A percentile compares a stretch with the other conserved stretches of the same genome.
phyloP scores from a whole-genome alignment of 2,888 invertebrate genomes.

The Leptarthrus brevirostris region DNA sequence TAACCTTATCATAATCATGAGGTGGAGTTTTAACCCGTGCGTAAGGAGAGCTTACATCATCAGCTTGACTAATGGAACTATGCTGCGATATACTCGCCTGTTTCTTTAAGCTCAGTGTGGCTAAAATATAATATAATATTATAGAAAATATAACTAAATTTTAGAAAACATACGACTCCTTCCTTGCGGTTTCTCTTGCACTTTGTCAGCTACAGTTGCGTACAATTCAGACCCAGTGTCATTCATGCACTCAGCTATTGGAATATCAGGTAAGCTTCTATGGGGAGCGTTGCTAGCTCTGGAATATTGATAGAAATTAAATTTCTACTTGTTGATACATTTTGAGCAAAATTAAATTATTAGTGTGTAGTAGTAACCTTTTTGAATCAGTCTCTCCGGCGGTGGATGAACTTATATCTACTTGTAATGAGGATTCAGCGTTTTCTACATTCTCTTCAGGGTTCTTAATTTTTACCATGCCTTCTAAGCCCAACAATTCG shows the following conservation, averaged over 20 bases:
- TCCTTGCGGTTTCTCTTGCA: conserved; percentile 63
- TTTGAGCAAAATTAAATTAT: background rate
- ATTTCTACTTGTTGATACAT: too few relatives aligned
- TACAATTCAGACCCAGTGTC: conserved; percentile 88
- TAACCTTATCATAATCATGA: conserved; percentile 73
- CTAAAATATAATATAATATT: too few relatives aligned
- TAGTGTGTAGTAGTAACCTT: conserved; percentile 48
- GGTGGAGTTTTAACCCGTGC: conserved; percentile 75
- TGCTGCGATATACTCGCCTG: conserved; percentile 72
- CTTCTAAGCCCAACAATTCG: conserved; percentile 77
- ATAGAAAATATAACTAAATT: too few relatives aligned
- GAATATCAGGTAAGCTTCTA: conserved; percentile 87
- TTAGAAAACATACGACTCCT: conserved; percentile 66
- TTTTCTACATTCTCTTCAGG: conserved; percentile 72
- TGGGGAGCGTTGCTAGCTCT: conserved; percentile 70
- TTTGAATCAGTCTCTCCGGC: conserved; percentile 60
- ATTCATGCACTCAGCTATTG: conserved; percentile 76
- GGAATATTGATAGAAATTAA: conserved; percentile 37
- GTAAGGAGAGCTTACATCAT: conserved; percentile 74
- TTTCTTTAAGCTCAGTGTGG: conserved; percentile 64
- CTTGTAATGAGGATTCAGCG: conserved; percentile 42
- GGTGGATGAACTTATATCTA: conserved; percentile 61
- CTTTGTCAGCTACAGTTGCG: conserved; percentile 80
- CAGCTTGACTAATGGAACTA: conserved; percentile 71
- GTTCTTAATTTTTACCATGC: conserved; percentile 79